Conservation (phyloP, 2,888 invertebrate species). For the Icerya purchasi region DNA sequence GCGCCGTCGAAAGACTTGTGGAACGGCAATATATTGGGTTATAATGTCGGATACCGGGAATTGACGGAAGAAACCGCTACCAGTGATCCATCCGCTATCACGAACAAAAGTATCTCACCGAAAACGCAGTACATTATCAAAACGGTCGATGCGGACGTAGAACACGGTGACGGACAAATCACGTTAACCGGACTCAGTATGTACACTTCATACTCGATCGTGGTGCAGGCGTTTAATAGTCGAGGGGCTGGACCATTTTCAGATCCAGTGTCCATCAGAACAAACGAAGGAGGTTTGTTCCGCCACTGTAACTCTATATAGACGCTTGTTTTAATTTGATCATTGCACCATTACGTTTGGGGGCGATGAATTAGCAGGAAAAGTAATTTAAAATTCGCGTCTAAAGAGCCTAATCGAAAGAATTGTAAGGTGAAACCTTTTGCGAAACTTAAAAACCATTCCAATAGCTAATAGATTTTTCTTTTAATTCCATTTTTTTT, state of each 20-base stretch:
- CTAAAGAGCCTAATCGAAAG: too few relatives aligned
- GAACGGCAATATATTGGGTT: constrained; percentile 71
- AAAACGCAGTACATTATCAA: constrained; percentile 44
- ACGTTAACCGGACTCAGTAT: constrained; percentile 48
- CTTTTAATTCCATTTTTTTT: too few relatives aligned
- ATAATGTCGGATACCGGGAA: constrained; percentile 67
- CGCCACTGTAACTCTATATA: too few relatives aligned
- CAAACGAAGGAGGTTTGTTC: constrained; percentile 55
- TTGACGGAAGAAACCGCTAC: constrained; percentile 23
- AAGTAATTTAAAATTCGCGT: too few relatives aligned
- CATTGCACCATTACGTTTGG: too few relatives aligned
- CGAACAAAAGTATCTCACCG: constrained; percentile 20
- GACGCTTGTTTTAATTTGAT: constrained; percentile 12
- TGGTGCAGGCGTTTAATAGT: constrained; percentile 70
- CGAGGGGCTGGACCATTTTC: constrained; percentile 68
- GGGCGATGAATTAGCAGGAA: too few relatives aligned
- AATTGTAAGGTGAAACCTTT: too few relatives aligned
- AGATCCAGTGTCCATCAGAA: constrained; percentile 53
- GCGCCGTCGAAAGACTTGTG: constrained; percentile 65
- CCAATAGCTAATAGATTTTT: too few relatives aligned
- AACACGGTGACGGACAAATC: constrained; percentile 45
- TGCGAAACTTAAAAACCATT: too few relatives aligned
- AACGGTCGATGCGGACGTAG: constrained; percentile 50
- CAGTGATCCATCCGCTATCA: constrained; percentile 17
- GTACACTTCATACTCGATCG: constrained; percentile 57